phyloP scores from a whole-genome alignment of 2,888 invertebrate species.

The Polylopha cassiicola region DNA sequence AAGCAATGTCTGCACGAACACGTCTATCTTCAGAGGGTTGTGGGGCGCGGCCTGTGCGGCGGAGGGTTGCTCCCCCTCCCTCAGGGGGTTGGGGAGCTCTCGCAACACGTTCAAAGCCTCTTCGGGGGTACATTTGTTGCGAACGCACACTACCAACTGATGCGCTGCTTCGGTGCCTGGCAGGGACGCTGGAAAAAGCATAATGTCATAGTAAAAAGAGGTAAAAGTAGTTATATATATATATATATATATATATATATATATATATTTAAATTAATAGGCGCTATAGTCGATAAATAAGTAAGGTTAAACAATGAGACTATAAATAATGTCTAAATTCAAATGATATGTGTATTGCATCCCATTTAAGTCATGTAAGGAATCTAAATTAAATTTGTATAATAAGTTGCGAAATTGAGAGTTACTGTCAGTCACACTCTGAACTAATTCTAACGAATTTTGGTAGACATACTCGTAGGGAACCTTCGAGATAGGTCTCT shows the following conservation, averaged over 20 bases:
- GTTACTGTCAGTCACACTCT: no score
- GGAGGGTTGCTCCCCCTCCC: constrained; percentile 81
- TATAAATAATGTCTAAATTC: no score
- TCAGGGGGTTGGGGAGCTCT: constrained; percentile 88
- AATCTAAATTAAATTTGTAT: no score
- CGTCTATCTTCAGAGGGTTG: constrained; percentile 96
- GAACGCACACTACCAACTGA: constrained; percentile 90
- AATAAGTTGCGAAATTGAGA: no score
- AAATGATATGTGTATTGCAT: no score
- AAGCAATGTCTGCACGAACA: constrained; percentile 96
- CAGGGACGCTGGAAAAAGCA: constrained; percentile 77
- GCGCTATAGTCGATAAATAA: no score
- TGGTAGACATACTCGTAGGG: no score
- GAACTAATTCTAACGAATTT: no score
- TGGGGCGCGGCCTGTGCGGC: constrained; percentile 83
- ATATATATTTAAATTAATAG: no score
- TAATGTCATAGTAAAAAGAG: constrained; percentile 15
- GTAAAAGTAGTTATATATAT: not conserved
- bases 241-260: not conserved
- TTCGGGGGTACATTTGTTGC: constrained; percentile 92
- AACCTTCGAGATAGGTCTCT: no score
- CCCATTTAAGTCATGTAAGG: no score
- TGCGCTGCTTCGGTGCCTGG: constrained; percentile 91
- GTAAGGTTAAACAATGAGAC: no score
- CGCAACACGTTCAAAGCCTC: constrained; percentile 92